phyloP scores from a whole-genome alignment of 1,140 invertebrate species.

The Bombus huntii region DNA sequence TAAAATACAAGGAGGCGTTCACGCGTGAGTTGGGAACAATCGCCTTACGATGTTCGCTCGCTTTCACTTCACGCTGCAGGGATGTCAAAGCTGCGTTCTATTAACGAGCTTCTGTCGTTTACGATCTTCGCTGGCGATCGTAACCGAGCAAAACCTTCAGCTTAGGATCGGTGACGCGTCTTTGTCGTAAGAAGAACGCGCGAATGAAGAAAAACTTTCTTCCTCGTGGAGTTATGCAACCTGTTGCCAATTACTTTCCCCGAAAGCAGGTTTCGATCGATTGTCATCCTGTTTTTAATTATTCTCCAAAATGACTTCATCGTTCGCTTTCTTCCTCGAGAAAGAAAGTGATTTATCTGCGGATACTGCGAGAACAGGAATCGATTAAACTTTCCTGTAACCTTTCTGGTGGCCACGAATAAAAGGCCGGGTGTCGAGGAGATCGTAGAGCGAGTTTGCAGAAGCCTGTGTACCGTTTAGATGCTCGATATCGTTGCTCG shows the following conservation, averaged over 20 bases:
- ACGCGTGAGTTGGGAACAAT: too few relatives aligned
- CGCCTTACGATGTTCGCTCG: background rate
- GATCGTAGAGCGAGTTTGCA: background rate
- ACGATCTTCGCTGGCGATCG: background rate
- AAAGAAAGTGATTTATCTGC: background rate
- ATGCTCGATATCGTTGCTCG: background rate
- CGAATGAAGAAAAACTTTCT: background rate
- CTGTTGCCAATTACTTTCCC: background rate
- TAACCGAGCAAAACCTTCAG: background rate
- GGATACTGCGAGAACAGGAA: too few relatives aligned
- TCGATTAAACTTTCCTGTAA: background rate
- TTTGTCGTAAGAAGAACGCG: background rate
- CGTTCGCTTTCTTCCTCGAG: background rate
- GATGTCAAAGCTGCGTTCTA: background rate
- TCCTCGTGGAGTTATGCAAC: constrained; percentile 9
- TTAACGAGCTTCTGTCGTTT: background rate
- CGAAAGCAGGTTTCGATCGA: background rate
- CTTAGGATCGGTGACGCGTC: background rate
- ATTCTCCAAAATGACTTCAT: background rate
- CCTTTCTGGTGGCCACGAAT: background rate
- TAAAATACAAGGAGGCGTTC: background rate
- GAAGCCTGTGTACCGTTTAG: too few relatives aligned
- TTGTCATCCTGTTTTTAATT: background rate
- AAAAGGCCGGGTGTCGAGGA: too few relatives aligned
- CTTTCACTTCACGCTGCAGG: constrained; percentile 11